These are phyloP conservation scores for Antechinus flavipes DNA, from an alignment of 2,113 vertebrate genomes.

Conservation along the genomic window DNA sequence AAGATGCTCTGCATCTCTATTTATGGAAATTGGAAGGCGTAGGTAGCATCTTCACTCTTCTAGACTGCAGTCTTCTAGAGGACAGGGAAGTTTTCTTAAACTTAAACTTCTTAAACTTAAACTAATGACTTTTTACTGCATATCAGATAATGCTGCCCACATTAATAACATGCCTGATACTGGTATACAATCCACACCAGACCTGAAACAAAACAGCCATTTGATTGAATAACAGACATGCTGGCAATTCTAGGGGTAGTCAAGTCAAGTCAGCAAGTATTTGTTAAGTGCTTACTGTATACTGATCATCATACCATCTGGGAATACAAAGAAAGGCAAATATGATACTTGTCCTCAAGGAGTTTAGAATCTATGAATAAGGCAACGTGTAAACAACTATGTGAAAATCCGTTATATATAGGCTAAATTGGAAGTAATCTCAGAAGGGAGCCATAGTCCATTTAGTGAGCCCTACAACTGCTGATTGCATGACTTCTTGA, in stretches of 20 bases:
- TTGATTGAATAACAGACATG: not conserved
- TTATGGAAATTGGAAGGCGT: not conserved
- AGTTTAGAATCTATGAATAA: not conserved
- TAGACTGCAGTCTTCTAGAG: not conserved
- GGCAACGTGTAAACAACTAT: not conserved
- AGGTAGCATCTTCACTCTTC: not conserved
- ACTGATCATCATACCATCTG: not conserved
- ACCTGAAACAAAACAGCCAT: not conserved
- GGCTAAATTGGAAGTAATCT: not conserved
- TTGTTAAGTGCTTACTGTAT: not conserved
- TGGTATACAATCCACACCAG: not conserved
- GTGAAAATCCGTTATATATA: not conserved
- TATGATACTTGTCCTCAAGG: not conserved
- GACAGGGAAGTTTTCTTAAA: not conserved
- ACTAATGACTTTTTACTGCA: not conserved
- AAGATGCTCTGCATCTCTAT: not conserved
- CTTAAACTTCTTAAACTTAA: too few species aligned
- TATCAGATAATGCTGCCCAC: not conserved
- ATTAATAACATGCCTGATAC: not conserved
- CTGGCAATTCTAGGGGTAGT: not conserved
- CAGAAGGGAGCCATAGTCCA: not conserved
- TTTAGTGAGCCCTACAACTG: not conserved
- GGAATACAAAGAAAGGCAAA: not conserved
- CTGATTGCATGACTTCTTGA: not conserved
- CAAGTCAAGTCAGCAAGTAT: not conserved